These are phyloP conservation scores for Panzeria rudis DNA, from an alignment of 2,888 invertebrate genomes.

Conservation along the genomic window DNA sequence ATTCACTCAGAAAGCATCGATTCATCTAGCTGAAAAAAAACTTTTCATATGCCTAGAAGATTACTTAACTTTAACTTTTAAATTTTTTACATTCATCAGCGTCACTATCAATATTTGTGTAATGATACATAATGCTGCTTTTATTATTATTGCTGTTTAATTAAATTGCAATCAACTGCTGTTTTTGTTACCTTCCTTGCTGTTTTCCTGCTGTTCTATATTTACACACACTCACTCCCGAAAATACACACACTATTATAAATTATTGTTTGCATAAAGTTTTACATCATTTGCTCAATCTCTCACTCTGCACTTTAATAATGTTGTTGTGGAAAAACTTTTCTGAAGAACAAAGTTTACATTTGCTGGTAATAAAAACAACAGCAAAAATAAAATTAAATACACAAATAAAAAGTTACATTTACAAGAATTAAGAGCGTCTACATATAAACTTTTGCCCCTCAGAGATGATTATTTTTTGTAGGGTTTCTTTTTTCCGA, in stretches of 20 bases:
- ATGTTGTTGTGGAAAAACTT: conserved; percentile 1
- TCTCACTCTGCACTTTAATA: background rate
- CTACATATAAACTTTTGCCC: background rate
- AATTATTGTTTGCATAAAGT: conserved; percentile 31
- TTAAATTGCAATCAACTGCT: conserved; percentile 9
- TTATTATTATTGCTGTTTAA: conserved; percentile 14
- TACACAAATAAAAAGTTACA: conserved; percentile 20
- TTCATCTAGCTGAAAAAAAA: too few relatives aligned
- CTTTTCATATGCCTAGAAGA: too few relatives aligned
- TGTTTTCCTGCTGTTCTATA: background rate
- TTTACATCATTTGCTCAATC: conserved; percentile 8
- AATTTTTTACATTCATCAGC: background rate
- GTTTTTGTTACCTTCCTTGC: conserved; percentile 13
- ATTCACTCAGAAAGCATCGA: too few relatives aligned
- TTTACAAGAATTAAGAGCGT: conserved; percentile 1
- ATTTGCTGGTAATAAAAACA: conserved; percentile 24
- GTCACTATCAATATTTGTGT: background rate
- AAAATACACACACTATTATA: background rate
- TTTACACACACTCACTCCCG: background rate
- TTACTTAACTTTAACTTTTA: too few relatives aligned
- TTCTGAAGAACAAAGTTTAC: conserved; percentile 23
- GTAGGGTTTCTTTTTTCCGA: background rate
- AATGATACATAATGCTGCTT: background rate
- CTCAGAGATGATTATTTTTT: conserved; percentile 7
- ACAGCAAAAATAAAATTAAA: background rate